Percentiles rank a stretch among this genome's conserved stretches.
Evolutionary conservation across 2,113 vertebrate species (phyloP).

Genomic region (Helogale parvula): DNA sequence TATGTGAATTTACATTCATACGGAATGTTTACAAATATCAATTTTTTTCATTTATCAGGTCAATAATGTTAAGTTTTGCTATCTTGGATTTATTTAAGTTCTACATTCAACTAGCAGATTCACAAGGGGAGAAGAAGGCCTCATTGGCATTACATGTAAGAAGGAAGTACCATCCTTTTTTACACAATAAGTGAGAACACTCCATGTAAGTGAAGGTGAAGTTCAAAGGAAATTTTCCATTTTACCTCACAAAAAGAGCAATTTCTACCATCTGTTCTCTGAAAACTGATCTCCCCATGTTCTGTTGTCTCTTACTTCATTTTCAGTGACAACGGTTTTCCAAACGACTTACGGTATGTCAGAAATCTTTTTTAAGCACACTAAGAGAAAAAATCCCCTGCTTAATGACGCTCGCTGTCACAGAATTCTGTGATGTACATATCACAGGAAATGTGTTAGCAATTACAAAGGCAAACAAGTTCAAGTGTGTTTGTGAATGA

Average conservation of each 20-base stretch:
- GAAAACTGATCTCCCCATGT: slow-evolving; percentile 28
- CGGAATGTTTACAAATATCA: background rate
- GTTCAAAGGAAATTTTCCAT: slow-evolving; percentile 74
- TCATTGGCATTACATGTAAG: background rate
- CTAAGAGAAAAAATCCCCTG: background rate
- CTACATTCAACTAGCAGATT: slow-evolving; percentile 3
- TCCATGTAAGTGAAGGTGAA: slow-evolving; percentile 54
- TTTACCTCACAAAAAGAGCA: slow-evolving; percentile 56
- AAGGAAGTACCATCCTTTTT: background rate
- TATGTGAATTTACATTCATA: background rate
- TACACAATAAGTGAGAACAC: background rate
- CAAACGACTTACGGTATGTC: slow-evolving; percentile 66
- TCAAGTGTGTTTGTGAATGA: slow-evolving; percentile 72
- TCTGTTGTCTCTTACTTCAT: slow-evolving; percentile 55
- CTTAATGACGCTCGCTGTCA: slow-evolving; percentile 43
- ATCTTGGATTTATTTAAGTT: slow-evolving; percentile 19
- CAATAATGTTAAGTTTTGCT: background rate
- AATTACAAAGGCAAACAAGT: slow-evolving; percentile 79
- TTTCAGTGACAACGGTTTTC: slow-evolving; percentile 73
- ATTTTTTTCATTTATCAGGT: slow-evolving; percentile 20
- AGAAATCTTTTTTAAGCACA: slow-evolving; percentile 57
- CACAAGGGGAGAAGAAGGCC: background rate
- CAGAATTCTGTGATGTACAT: slow-evolving; percentile 69
- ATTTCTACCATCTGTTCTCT: slow-evolving; percentile 62
- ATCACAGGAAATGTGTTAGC: slow-evolving; percentile 74